Base-by-base conservation (phyloP, 1,140 invertebrate genomes). In the Chlorops oryzae region DNA sequence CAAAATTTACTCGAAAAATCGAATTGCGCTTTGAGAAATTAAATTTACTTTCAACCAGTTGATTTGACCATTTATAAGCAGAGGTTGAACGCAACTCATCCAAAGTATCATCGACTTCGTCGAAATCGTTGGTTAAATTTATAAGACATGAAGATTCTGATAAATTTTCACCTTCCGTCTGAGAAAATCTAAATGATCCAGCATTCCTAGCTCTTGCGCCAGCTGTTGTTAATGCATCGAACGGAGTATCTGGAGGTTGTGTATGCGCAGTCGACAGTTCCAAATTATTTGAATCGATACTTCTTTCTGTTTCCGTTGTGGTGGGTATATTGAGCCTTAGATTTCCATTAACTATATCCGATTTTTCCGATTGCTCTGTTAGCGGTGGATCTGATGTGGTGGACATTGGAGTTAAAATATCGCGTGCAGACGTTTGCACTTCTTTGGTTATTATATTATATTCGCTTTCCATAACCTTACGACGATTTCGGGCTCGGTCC, bases 321-420 rank as follows among this genome's bases (percentile, higher is more conserved):
- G 7, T 22, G n/a, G 5, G 20, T 3, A 39, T 13, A 49, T 53
- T 53, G 17, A n/a, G n/a, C n/a, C n/a, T n/a, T n/a, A n/a, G n/a
- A n/a, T n/a, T n/a, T n/a, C 40, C 51, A 44, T 53, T 53, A 10
- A 15, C 23, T 28, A 15, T 25, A 45, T 53, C 51, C 3, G 3
- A 21, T 20, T 49, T n/a, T 3, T 9, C 52, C 50, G 17, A 42
- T 1, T 25, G n/a, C 17, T 45, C 44, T 15, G n/a, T 38, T 10
- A 49, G 25, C 10, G 47, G 35, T 17, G 51, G 39, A 61, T 71
- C 65, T 2, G 70, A 71, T 25, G 63, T 64, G n/a, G 59, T 62
- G 12, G 66, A 71, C 66, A 70, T 72, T 12, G 70, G 69, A 2
- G 58, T 51, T n/a, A 42, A 9, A 0, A 27, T 15, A n/a, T 38